Evolutionary conservation across 2,888 invertebrate genomes (phyloP), one percentile per base, ranked within the genome.

Genomic region (Pseudococcus viburni): DNA sequence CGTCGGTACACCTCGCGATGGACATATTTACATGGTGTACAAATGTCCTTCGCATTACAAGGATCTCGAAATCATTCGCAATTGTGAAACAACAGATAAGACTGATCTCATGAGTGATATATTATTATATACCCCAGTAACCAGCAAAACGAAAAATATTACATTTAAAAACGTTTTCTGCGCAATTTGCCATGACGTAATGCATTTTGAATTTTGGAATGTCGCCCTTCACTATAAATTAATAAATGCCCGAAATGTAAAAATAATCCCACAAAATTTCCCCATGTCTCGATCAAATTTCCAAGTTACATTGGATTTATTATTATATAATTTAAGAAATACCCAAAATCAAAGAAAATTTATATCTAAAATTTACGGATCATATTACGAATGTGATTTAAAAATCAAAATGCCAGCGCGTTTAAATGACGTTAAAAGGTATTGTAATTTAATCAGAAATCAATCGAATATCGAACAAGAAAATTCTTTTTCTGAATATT

Each of bases 131-230:
- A 83, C 80, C 0, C 80, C 80, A 19, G 80, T 83, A 26, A 83
- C 80, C 17, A 83, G 46, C 46, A 19, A 42, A 46, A 83, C 19
- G 12, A 46, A 46, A 83, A 83, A 83, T 83, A 83, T 83, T 19
- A 83, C 80, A n/a, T 83, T 33, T 19, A 83, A 33, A 83, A 83
- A 83, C 17, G 12, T 83, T 12, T 83, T 83, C 46, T 83, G 80
- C 80, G 80, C 80, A 9, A 26, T 83, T 11, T 83, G 80, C 33
- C 9, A 83, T 46, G n/a, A 42, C 19, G 19, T 46, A 46, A 8
- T 46, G 19, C 39, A 83, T 17, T 83, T 83, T 12, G 46, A 83
- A 46, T 83, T 83, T 46, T 83, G 80, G 80, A 42, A 83, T 17
- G 12, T 83, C 3, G 19, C 19, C 0, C 80, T 83, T 9, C 15